Conservation (phyloP, 2,888 invertebrate genomes). For the Drosophila birchii region DNA sequence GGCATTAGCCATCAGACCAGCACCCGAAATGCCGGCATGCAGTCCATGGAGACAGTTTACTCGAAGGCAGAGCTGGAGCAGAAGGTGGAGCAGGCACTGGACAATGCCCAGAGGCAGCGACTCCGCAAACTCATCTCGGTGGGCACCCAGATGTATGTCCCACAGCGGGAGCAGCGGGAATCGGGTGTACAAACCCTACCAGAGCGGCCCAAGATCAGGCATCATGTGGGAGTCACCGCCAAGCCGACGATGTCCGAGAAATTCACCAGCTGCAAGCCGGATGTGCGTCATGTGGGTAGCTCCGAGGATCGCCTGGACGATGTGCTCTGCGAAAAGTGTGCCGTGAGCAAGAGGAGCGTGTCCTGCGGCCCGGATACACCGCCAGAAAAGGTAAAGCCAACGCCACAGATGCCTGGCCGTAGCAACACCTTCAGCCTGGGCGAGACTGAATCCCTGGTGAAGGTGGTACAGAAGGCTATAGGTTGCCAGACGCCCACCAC, state of each 20-base stretch:
- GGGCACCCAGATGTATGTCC: constrained; percentile 83
- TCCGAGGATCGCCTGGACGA: constrained; percentile 86
- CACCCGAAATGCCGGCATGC: constrained; percentile 76
- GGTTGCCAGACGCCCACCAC: constrained; percentile 77
- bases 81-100: constrained; percentile 72
- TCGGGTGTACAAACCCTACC: constrained; percentile 73
- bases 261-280: constrained; percentile 82
- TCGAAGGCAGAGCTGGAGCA: constrained; percentile 83
- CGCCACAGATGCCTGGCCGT: constrained; percentile 79
- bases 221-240: constrained; percentile 73
- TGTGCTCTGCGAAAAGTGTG: constrained; percentile 86
- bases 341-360: constrained; percentile 85
- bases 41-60: constrained; percentile 68
- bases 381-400: constrained; percentile 36
- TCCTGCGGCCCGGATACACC: constrained; percentile 86
- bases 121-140: constrained; percentile 76
- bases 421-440: constrained; percentile 88
- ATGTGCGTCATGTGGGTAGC: constrained; percentile 85
- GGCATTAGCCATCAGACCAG: constrained; percentile 85
- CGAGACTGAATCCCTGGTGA: constrained; percentile 85
- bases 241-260: constrained; percentile 79
- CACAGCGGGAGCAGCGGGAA: constrained; percentile 72
- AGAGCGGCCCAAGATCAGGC: constrained; percentile 70
- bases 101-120: constrained; percentile 61
- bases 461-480: constrained; percentile 81